Evolutionary conservation across 2,888 invertebrate species (phyloP), one percentile per base, ranked within the genome.

Genomic region (Drosophila mulleri): DNA sequence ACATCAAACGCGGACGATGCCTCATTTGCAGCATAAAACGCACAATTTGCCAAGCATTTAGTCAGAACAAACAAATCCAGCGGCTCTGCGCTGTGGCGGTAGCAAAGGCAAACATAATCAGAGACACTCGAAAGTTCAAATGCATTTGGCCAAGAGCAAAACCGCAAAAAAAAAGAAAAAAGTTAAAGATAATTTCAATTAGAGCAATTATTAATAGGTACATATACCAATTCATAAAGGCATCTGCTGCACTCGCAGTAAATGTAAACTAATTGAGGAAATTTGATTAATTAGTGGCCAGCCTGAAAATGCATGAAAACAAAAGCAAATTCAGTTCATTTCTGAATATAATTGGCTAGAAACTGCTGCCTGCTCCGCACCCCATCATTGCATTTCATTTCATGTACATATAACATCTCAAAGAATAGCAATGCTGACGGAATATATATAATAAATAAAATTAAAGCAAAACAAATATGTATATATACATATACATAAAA

Each of bases 11-110:
- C 23, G 57, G 57, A 41, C 42, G 68, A 59, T 71, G 69, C 65
- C 67, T 78, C 84, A 84, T 89, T 89, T 72, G 67, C 71, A 73
- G 74, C 84, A 79, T 87, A 75, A 89, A 89, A 87, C 76, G 89
- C 88, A 75, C 82, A 75, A 87, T 87, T 84, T 81, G 71, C 70
- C 47, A 9, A 61, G 73, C 69, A 61, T 79, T 87, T 87, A 71
- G 72, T 45, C 59, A 59, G 74, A 67, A 26, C 65, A 82, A 82
- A 72, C 58, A 72, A 73, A 79, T 73, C 58, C 72, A 67, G 52
- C 52, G 68, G 45, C 32, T 29, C 14, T 42, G 52, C 58, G 57
- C 48, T 50, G 44, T 45, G 18, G 59, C 74, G 73, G 68, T 75
- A 72, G 69, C 63, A 23, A 68, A 67, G 65, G 61, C 64, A 77